A percentile compares a stretch with the other conserved stretches of the same genome.
phyloP scores from a whole-genome alignment of 2,888 invertebrate species.

The Helleia helle region DNA sequence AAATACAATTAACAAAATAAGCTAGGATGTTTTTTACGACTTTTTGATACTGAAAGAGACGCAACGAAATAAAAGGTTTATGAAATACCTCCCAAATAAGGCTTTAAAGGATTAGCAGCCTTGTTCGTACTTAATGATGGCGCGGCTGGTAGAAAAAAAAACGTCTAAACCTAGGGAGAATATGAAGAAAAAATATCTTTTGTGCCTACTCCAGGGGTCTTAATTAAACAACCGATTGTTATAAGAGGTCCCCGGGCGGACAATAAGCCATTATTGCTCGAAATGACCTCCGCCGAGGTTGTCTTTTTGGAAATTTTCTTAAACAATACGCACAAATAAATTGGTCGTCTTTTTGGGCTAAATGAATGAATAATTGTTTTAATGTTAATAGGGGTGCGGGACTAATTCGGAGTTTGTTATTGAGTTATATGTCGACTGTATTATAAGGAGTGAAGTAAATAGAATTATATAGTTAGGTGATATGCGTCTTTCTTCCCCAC shows the following conservation, averaged over 20 bases:
- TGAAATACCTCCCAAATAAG: not conserved
- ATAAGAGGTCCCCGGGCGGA: constrained; percentile 32
- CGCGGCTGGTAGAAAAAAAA: not conserved
- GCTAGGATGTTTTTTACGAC: too few species aligned
- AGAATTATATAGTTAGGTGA: too few species aligned
- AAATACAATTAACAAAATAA: too few species aligned
- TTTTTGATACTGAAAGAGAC: not conserved
- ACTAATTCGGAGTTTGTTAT: not conserved
- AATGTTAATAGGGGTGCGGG: not conserved
- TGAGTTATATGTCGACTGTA: too few species aligned
- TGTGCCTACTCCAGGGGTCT: constrained; percentile 31
- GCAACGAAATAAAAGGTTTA: not conserved
- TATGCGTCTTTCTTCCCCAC: too few species aligned
- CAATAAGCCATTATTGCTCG: constrained; percentile 30
- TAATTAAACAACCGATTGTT: constrained; percentile 50
- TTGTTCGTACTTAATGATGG: not conserved
- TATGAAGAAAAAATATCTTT: constrained; percentile 17
- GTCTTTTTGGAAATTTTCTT: constrained; percentile 25
- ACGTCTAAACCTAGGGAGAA: not conserved
- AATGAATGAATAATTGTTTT: not conserved
- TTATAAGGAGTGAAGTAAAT: too few species aligned
- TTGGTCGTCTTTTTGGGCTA: not conserved
- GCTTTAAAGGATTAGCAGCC: not conserved
- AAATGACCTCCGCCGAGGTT: constrained; percentile 28
- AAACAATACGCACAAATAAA: not conserved